These are phyloP conservation scores for Caiman crocodilus DNA, from an alignment of 2,797 vertebrate genomes.

Conservation along the genomic window DNA sequence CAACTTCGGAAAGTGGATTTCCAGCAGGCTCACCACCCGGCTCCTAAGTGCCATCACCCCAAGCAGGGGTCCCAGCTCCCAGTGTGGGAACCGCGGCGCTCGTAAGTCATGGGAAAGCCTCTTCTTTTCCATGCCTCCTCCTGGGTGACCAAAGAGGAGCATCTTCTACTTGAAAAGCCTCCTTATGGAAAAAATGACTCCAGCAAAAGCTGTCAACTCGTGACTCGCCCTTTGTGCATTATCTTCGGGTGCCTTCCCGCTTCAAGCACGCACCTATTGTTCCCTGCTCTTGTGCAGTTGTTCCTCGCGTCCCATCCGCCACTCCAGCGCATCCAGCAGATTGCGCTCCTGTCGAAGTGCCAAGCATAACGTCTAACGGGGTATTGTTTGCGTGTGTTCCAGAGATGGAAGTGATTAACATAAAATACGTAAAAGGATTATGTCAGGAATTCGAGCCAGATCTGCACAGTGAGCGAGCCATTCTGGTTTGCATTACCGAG, in stretches of 20 bases:
- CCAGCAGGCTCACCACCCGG: too few species aligned
- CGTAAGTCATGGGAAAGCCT: rapidly evolving
- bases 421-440: constrained; percentile 81
- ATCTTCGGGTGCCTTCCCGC: rapidly evolving
- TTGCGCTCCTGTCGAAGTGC: constrained; percentile 59
- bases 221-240: rapidly evolving
- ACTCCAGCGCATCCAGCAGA: constrained; percentile 34
- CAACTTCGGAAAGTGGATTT: too few species aligned
- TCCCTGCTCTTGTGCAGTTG: background rate
- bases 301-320: background rate
- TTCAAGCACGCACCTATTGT: background rate
- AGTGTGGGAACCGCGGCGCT: background rate
- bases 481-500: constrained; percentile 83
- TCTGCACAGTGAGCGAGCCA: constrained; percentile 69
- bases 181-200: background rate
- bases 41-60: too few species aligned
- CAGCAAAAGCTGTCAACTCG: rapidly evolving
- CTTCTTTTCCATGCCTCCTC: background rate
- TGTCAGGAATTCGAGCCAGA: constrained; percentile 81
- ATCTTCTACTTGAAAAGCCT: background rate
- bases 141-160: rapidly evolving
- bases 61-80: too few species aligned
- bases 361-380: constrained; percentile 71
- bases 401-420: constrained; percentile 85
- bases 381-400: constrained; percentile 80